phyloP scores from a whole-genome alignment of 1,140 invertebrate genomes.

The Drosophila truncata region DNA sequence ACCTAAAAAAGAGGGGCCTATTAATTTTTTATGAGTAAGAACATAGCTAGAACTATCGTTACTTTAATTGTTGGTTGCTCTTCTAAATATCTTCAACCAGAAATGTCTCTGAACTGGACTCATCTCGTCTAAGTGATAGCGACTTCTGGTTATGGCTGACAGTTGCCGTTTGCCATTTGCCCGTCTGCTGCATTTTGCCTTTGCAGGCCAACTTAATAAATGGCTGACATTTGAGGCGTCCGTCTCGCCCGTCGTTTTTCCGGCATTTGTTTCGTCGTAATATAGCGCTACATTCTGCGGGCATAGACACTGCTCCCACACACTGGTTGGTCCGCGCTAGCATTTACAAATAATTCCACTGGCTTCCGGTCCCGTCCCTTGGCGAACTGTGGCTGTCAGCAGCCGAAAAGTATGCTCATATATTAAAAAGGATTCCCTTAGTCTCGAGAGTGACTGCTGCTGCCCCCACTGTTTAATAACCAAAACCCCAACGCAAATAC shows the following conservation, averaged over 20 bases:
- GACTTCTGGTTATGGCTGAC: slow-evolving; percentile 27
- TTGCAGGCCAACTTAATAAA: slow-evolving; percentile 61
- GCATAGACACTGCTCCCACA: slow-evolving; percentile 37
- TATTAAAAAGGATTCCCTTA: slow-evolving; percentile 21
- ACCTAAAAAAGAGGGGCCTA: too few species aligned
- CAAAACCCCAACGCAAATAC: slow-evolving; percentile 24
- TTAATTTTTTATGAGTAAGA: too few species aligned
- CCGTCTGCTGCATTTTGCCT: slow-evolving; percentile 48
- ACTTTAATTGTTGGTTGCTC: too few species aligned
- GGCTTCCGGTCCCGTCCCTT: slow-evolving; percentile 52
- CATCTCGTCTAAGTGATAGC: slow-evolving; percentile 34
- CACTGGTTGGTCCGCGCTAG: slow-evolving; percentile 35
- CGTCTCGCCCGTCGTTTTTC: slow-evolving; percentile 50
- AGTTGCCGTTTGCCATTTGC: slow-evolving; percentile 58
- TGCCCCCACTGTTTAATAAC: slow-evolving; percentile 16
- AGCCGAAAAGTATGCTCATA: slow-evolving; percentile 22
- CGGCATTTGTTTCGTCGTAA: slow-evolving; percentile 71
- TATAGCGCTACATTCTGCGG: slow-evolving; percentile 57
- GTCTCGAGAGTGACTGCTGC: slow-evolving; percentile 20
- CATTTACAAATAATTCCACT: slow-evolving; percentile 75
- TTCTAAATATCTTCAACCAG: too few species aligned
- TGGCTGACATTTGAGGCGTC: slow-evolving; percentile 72
- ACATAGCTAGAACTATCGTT: too few species aligned
- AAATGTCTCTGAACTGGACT: slow-evolving; percentile 12
- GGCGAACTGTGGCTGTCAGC: slow-evolving; percentile 52